These are phyloP conservation scores for Diaphora mendica DNA, from an alignment of 2,888 invertebrate species.

Conservation along the genomic window DNA sequence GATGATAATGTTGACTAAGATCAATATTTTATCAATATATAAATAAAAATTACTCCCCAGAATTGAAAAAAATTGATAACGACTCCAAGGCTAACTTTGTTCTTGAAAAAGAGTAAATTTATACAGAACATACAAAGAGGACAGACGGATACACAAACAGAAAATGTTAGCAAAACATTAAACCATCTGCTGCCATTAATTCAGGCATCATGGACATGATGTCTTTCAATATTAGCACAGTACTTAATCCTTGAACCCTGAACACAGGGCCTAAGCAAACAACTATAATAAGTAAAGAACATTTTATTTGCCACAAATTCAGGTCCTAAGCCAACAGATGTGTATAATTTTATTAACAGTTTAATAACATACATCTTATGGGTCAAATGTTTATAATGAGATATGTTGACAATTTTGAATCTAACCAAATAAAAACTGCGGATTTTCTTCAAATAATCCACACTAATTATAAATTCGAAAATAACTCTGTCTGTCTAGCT, in stretches of 20 bases:
- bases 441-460: neutral
- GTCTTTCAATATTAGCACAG: conserved; percentile 12
- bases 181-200: neutral
- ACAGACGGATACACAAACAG: neutral
- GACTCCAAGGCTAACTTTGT: no score
- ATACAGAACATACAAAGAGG: neutral
- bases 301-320: neutral
- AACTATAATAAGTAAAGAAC: conserved; percentile 10
- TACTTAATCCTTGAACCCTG: conserved; percentile 7
- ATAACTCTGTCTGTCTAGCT: no score
- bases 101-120: neutral
- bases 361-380: neutral
- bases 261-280: conserved; percentile 2
- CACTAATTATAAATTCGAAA: no score
- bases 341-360: neutral
- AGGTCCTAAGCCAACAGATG: neutral
- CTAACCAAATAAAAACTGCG: neutral
- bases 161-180: neutral
- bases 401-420: neutral
- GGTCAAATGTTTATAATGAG: neutral
- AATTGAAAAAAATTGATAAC: no score
- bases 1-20: no score
- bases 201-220: neutral
- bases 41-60: no score
- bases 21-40: no score